These are phyloP conservation scores for Actinemys pallida DNA, from an alignment of 2,113 vertebrate genomes.

Conservation along the genomic window DNA sequence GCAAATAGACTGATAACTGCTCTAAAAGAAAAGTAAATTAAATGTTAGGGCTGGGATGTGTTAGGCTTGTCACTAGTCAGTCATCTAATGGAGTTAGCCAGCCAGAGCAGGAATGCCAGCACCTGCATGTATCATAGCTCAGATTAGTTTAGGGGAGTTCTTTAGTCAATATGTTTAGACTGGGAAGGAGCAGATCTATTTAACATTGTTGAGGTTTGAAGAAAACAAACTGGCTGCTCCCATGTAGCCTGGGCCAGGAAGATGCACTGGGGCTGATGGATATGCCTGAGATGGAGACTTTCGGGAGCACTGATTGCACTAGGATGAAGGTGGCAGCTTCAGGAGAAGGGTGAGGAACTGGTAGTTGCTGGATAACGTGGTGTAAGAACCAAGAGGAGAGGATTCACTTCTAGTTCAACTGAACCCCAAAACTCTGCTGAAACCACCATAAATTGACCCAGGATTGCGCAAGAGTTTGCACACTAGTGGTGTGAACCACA, in stretches of 20 bases:
- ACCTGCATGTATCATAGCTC: background rate
- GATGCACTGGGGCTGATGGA: background rate
- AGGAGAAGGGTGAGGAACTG: background rate
- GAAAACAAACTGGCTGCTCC: background rate
- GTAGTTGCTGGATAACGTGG: background rate
- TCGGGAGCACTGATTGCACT: background rate
- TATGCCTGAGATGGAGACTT: background rate
- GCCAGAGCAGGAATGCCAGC: background rate
- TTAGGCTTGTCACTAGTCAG: too few relatives aligned
- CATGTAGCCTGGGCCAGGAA: background rate
- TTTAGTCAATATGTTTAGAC: background rate
- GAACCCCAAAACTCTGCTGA: too few relatives aligned
- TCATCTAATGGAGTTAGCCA: background rate
- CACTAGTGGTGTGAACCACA: too few relatives aligned
- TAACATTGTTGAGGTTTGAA: background rate
- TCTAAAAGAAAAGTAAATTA: background rate
- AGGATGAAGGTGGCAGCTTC: background rate
- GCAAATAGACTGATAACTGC: background rate
- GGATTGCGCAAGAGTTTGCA: background rate
- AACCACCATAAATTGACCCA: background rate
- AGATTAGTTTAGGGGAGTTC: background rate
- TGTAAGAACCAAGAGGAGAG: background rate
- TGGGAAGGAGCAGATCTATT: background rate
- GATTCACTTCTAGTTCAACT: too few relatives aligned
- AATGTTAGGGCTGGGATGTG: background rate